Conservation (phyloP, 2,888 invertebrate genomes). For the Pyrgus malvae region DNA sequence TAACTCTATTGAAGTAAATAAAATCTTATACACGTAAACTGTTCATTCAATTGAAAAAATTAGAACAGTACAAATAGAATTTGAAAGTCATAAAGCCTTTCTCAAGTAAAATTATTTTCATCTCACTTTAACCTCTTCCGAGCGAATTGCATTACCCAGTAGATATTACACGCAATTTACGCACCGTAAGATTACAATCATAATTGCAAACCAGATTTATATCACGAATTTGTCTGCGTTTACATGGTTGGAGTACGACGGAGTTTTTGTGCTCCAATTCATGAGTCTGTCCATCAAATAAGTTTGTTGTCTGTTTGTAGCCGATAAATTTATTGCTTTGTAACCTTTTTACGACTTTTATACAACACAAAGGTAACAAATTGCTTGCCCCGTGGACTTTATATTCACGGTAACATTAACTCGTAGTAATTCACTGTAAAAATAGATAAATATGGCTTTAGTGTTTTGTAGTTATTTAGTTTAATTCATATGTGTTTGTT, state of each 20-base stretch:
- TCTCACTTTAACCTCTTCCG: background rate
- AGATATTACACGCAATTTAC: conserved; percentile 17
- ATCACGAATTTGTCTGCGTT: conserved; percentile 23
- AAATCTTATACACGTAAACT: too few relatives aligned
- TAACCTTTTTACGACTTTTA: background rate
- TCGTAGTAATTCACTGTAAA: too few relatives aligned
- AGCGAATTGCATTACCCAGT: conserved; percentile 9
- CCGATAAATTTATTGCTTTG: background rate
- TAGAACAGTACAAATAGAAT: too few relatives aligned
- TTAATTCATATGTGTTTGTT: too few relatives aligned
- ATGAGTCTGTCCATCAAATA: background rate
- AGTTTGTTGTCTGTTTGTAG: background rate
- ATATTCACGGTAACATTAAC: too few relatives aligned
- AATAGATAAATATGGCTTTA: too few relatives aligned
- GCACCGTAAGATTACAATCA: conserved; percentile 19
- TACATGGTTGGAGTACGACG: conserved; percentile 10
- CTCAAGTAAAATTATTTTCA: background rate
- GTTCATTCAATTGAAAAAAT: too few relatives aligned
- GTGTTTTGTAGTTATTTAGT: too few relatives aligned
- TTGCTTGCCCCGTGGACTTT: too few relatives aligned
- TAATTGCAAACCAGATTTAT: conserved; percentile 21
- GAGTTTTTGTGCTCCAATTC: conserved; percentile 14
- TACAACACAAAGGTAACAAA: background rate
- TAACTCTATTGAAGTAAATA: too few relatives aligned
- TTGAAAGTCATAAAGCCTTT: too few relatives aligned